Evolutionary conservation across 2,113 vertebrate genomes (phyloP).

Genomic region (Chelonoidis abingdonii): DNA sequence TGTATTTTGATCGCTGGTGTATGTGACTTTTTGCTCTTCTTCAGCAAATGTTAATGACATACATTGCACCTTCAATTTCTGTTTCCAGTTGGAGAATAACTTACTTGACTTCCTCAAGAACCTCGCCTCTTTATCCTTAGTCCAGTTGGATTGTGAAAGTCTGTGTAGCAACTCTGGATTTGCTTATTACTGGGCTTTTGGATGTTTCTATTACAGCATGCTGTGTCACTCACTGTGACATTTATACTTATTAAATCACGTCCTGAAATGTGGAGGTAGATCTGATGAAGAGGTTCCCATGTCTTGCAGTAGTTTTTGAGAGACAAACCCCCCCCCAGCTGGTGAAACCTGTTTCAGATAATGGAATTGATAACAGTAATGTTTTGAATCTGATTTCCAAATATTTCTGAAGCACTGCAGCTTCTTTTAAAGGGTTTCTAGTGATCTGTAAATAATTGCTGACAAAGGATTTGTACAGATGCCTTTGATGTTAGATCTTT

Average conservation of each 20-base stretch:
- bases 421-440: neutral
- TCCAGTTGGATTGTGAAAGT: constrained; percentile 32
- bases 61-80: neutral
- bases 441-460: neutral
- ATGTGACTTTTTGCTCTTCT: neutral
- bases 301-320: constrained; percentile 32
- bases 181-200: neutral
- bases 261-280: neutral
- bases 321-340: rapidly evolving
- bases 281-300: constrained; percentile 12
- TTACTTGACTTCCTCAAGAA: neutral
- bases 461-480: neutral
- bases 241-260: constrained; percentile 10
- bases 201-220: constrained; percentile 8
- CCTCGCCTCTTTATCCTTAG: neutral
- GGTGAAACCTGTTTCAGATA: neutral
- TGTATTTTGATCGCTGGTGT: neutral
- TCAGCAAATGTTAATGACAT: neutral
- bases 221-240: neutral
- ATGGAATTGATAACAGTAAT: neutral
- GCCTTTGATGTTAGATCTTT: constrained; percentile 4
- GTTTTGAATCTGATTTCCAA: neutral
- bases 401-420: neutral
- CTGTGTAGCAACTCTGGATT: neutral
- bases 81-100: neutral